Evolutionary conservation across 30 jellyfish, hydroid and myxozoan species (phyloP), one percentile per base, ranked within the genome.

Genomic region (Mastigias papua): DNA sequence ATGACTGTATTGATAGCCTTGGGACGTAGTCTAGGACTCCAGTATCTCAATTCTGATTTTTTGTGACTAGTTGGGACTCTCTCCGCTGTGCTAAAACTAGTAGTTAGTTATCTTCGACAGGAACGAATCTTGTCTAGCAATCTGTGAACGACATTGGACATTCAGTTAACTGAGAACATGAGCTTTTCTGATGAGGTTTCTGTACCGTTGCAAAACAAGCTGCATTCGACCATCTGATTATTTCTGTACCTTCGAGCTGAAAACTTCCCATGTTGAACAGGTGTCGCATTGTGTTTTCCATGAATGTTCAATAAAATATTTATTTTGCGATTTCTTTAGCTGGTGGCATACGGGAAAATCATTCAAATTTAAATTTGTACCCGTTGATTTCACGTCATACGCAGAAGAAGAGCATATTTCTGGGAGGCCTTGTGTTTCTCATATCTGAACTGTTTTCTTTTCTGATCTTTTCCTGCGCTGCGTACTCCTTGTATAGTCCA

Each of bases 291-390:
- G 67, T 51, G 5, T 51, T 51, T 16, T 23, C 27, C 2, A 51
- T 2, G 2, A 5, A 2, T 51, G 67, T 21, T 51, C 67, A 51
- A 51, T 51, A 17, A 51, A 51, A 51, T 51, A 51, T 51, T 63
- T 63, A 63, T 63, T 27, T 7, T 1, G 20, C 34, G 19, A 27
- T 63, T 63, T 63, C 74, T 63, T 63, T 26, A 63, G 74, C 74
- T 63, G 74, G 74, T 63, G 74, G 74, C 74, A 63, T 22, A 63
- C 42, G 74, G 5, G 26, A 63, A 11, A 27, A 9, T 63, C 19
- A 63, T 63, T 63, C 74, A 63, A n/a, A 63, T 63, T 63, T 26
- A 63, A 63, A 63, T 63, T 63, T 63, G 19, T 21, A 22, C 74
- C 74, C 37, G 46, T 23, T 7, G 19, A 11, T 9, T 20, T 19